A percentile compares a stretch with the other conserved stretches of the same genome.
Evolutionary conservation across 2,113 vertebrate species (phyloP).

Genomic region (Athene noctua): DNA sequence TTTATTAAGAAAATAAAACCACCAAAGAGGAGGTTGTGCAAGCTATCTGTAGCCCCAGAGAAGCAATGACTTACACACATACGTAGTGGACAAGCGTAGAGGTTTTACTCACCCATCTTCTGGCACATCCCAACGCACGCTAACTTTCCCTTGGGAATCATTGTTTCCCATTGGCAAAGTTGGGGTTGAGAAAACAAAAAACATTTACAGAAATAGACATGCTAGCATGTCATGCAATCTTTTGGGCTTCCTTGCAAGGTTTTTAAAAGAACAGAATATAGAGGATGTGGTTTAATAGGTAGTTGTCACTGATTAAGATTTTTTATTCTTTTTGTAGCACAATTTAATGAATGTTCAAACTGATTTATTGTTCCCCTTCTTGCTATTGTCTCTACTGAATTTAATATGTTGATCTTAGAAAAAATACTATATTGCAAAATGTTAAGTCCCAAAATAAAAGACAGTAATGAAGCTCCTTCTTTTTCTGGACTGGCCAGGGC

Average conservation of each 20-base stretch:
- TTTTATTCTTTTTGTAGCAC: background rate
- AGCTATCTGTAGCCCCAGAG: constrained; percentile 7
- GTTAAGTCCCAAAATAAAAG: background rate
- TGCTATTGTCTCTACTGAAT: background rate
- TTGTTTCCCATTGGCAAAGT: background rate
- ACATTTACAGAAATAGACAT: background rate
- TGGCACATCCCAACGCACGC: background rate
- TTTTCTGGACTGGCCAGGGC: background rate
- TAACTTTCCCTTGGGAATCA: constrained; percentile 8
- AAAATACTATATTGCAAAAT: background rate
- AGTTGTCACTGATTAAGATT: background rate
- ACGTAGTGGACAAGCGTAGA: background rate
- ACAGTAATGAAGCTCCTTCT: background rate
- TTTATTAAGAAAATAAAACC: constrained; percentile 38
- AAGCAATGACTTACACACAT: background rate
- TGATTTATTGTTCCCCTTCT: background rate
- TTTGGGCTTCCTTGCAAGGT: background rate
- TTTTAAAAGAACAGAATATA: background rate
- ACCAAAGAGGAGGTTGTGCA: constrained; percentile 24
- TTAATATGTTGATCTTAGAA: background rate
- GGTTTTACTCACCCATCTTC: constrained; percentile 39
- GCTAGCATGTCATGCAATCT: background rate
- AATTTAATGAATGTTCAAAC: background rate
- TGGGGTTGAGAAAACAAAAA: constrained; percentile 6
- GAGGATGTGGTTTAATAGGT: background rate